Base-by-base conservation (phyloP, 2,888 invertebrate genomes). In the Sminthurides aquaticus region DNA sequence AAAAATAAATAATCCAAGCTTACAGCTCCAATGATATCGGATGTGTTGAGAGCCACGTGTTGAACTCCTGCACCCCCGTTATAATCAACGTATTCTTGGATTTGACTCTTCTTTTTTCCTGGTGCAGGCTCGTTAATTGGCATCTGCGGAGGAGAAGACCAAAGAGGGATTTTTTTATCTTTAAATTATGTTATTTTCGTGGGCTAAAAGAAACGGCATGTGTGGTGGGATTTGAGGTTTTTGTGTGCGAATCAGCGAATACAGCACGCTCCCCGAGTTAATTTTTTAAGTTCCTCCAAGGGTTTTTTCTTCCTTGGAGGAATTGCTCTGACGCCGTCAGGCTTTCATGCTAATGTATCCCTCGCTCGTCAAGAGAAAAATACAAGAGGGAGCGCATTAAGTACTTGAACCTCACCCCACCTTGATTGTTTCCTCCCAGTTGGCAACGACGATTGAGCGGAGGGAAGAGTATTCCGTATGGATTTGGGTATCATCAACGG, bases 1-100 rank as follows among this genome's bases (percentile, higher is more conserved):
- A 15, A 11, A 34, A 34, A 34, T 34, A 15, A 34, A 34, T 34
- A 34, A 34, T 34, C 43, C 43, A 3, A 8, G 54, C 84, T 83
- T 77, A 97, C 95, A 49, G 92, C 84, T 59, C 81, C 78, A 71
- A 99, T 91, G 76, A 99, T 97, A 78, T 99, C 89, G 69, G 86
- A 83, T 0, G 96, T 94, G 77, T 95, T 95, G n/a, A 99, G 82
- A 2, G 98, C 98, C 74, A 99, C 94, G 77, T 99, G 99, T 79
- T 99, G 99, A 0, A 98, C 95, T 0, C 99, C 99, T 1, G 95
- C 89, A 0, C 96, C 95, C 0, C 97, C 98, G 77, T 98, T 95
- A 78, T 96, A 99, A 76, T 99, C 97, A 52, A 98, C 95, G 78
- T 91, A 99, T 79, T 99, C 99, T 78, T 96, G 90, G 73, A 99